Evolutionary conservation across 2,113 vertebrate species (phyloP), one percentile per base, ranked within the genome.

Genomic region (Axis porcinus): DNA sequence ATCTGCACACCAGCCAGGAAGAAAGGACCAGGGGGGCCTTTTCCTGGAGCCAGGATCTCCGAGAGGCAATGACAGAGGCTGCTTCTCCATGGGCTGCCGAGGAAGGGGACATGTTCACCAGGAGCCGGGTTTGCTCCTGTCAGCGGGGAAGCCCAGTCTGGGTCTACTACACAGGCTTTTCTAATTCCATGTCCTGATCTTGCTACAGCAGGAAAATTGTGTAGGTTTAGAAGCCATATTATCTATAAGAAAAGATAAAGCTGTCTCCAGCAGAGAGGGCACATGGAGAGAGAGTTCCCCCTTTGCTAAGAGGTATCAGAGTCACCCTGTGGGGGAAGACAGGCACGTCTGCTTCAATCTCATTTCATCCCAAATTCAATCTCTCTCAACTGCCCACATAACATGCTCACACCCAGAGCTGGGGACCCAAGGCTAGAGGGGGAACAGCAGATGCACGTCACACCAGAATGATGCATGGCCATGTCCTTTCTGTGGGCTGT

Each of bases 381-480:
- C 2, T 55, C 58, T 36, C 90, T 78, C 89, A 23, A 45, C 6
- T 25, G 23, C 14, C 33, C 40, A 8, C 2, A 1, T 17, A 64
- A n/a, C 2, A 1, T 0, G 15, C 9, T 54, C 74, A 12, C 25
- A 4, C 10, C 54, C 89, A 57, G 84, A 81, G 45, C n/a, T 2
- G n/a, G 16, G 47, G 79, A 23, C 36, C 62, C 17, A 36, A 28
- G 2, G 9, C 45, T 36, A 7, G 1, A 8, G 13, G 78, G 3
- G 52, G 28, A 36, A 43, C 6, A 1, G n/a, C 1, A 7, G 13
- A 28, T 14, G 12, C 1, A 4, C 1, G 13, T 50, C 40, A 28
- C 1, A n/a, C 13, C 1, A 8, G 21, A 60, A 43, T 23, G n/a
- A 17, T 1, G 1, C 57, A 33, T 0, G 1, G 67, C 13, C 10